phyloP scores from a whole-genome alignment of 2,888 invertebrate genomes.

The Caenorhabditis virilis region DNA sequence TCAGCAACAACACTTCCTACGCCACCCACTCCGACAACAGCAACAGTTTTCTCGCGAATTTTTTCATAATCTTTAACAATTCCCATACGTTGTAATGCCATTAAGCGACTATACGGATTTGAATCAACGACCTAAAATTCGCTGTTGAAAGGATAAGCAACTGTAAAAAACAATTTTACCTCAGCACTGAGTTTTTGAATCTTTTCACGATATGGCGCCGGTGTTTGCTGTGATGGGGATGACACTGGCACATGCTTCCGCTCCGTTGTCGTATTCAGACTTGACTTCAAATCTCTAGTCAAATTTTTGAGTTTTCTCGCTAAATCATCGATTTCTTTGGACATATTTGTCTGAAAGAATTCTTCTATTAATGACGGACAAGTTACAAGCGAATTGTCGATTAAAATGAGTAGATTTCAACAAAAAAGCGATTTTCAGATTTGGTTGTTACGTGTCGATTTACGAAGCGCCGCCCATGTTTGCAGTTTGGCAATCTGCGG shows the following conservation, averaged over 20 bases:
- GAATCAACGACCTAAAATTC: constrained; percentile 75
- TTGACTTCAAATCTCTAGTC: neutral
- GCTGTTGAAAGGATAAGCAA: neutral
- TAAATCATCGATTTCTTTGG: constrained; percentile 6
- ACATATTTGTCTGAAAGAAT: no score
- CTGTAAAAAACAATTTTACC: constrained; percentile 12
- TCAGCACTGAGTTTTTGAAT: constrained; percentile 77
- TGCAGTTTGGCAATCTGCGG: constrained; percentile 27
- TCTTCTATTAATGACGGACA: no score
- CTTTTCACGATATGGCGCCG: constrained; percentile 53
- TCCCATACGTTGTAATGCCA: constrained; percentile 98
- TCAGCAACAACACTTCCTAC: constrained; percentile 99
- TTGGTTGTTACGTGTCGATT: constrained; percentile 36
- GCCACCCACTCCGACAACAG: constrained; percentile 95
- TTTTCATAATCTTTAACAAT: constrained; percentile 96
- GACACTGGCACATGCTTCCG: neutral
- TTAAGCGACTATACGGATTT: constrained; percentile 93
- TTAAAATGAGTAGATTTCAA: no score
- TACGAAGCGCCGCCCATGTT: constrained; percentile 25
- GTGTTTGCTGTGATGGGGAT: neutral
- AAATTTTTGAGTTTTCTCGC: neutral
- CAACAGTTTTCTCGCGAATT: constrained; percentile 82
- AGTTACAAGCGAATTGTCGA: no score
- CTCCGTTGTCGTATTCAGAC: constrained; percentile 6
- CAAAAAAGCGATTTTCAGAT: no score